Base-by-base conservation (phyloP, 2,113 vertebrate species). In the Gymnocephalus cernua region DNA sequence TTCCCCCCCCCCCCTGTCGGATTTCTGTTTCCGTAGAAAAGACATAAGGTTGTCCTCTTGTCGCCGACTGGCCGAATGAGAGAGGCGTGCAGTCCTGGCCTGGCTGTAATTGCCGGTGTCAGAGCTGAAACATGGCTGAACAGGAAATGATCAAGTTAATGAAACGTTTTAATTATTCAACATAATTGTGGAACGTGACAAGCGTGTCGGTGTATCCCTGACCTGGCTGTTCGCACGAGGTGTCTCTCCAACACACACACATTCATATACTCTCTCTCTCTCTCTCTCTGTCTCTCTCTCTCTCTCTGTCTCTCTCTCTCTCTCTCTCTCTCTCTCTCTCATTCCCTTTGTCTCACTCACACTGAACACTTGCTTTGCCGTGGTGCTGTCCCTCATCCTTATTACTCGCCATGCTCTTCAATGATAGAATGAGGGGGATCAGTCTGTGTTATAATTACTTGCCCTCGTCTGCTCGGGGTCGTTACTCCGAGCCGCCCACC, bases 131-230 rank as follows among this genome's bases (percentile, higher is more conserved):
- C 83, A 80, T 79, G 88, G 89, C 82, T 75, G 75, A 87, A 86
- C 86, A 87, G 89, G 86, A 94, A 93, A 87, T 92, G 73, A 93
- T 90, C 74, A 45, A 86, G 84, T 89, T 91, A 93, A 94, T 93
- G 91, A 92, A 94, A 94, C 86, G 68, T 91, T 92, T 92, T 91
- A 89, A 93, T 93, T 89, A 94, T 93, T 94, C 90, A 92, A 87
- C 76, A 79, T 88, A 85, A 93, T 91, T 90, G 90, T 89, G 59
- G 74, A 89, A 91, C 23, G 87, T 88, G 86, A 88, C 59, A 41
- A 91, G 81, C 69, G 80, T 87, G 84, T 75, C 80, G 80, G 88
- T 84, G 83, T 90, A 88, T 91, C 89, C 85, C 80, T 51, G 74
- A 41, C 63, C 64, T 69, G 74, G 71, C 76, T 77, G 57, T 88